Percentiles rank a stretch among this genome's conserved stretches.
Evolutionary conservation across 2,113 vertebrate genomes (phyloP).

Genomic region (Corvus cornix): DNA sequence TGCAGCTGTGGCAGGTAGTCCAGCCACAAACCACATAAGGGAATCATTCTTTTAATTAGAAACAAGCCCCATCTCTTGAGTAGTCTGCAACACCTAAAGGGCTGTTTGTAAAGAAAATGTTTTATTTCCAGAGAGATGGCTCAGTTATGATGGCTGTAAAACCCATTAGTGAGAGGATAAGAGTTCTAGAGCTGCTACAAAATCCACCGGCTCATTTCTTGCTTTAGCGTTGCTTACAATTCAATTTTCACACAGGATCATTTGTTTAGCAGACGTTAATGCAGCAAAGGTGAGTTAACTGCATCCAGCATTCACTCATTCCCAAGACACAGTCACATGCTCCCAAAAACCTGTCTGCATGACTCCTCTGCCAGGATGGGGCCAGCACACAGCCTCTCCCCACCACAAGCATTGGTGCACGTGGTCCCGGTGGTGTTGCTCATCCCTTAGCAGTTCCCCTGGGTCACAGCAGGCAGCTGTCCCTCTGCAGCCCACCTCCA

Average conservation of each 20-base stretch:
- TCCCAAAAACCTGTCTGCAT: neutral
- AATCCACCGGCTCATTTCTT: constrained; percentile 2
- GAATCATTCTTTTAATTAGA: constrained; percentile 1
- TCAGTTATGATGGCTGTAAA: neutral
- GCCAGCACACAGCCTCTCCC: neutral
- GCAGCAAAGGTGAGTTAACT: neutral
- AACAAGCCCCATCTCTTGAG: neutral
- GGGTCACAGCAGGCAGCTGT: neutral
- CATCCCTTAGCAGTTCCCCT: neutral
- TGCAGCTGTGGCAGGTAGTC: neutral
- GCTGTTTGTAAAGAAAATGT: neutral
- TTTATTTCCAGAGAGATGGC: constrained; percentile 23
- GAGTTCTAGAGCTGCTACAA: neutral
- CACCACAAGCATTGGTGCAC: neutral
- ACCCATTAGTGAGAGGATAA: neutral
- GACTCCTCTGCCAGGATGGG: neutral
- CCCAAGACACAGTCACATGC: neutral
- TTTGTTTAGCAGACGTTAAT: neutral
- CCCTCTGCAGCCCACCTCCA: neutral
- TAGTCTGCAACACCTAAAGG: neutral
- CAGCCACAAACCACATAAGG: neutral
- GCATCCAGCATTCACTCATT: neutral
- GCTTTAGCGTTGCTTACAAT: neutral
- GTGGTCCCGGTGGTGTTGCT: neutral
- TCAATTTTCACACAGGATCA: neutral